A percentile compares a stretch with the other conserved stretches of the same genome.
These are phyloP conservation scores for Novumbra hubbsi DNA, from an alignment of 2,797 vertebrate genomes.

Conservation along the genomic window DNA sequence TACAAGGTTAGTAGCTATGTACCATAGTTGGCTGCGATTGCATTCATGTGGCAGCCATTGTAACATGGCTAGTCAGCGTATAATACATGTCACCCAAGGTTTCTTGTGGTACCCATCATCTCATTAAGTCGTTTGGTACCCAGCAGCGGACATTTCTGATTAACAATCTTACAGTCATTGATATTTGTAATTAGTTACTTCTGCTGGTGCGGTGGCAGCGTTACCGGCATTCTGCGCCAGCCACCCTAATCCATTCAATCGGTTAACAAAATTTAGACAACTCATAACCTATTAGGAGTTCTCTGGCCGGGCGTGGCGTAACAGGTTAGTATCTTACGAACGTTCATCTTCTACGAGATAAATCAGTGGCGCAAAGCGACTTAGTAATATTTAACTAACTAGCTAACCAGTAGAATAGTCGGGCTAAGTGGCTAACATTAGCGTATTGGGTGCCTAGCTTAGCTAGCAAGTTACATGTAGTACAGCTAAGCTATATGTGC, in stretches of 20 bases:
- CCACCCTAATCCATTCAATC: background rate
- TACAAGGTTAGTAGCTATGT: background rate
- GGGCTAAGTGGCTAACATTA: too few species aligned
- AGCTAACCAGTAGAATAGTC: too few species aligned
- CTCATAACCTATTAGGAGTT: background rate
- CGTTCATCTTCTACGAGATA: too few species aligned
- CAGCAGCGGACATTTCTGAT: background rate
- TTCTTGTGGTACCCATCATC: background rate
- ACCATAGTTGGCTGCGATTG: background rate
- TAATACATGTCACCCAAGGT: background rate
- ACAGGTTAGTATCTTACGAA: background rate
- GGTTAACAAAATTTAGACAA: background rate
- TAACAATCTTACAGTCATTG: too few species aligned
- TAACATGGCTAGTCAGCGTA: background rate
- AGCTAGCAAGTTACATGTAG: slow-evolving; percentile 20
- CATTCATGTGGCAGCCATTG: background rate
- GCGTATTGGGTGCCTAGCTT: background rate
- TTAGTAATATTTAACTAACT: too few species aligned
- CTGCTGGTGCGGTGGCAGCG: too few species aligned
- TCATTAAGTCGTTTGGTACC: background rate
- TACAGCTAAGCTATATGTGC: slow-evolving; percentile 40
- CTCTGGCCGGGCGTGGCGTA: background rate
- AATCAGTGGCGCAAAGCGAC: too few species aligned
- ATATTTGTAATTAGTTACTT: too few species aligned
- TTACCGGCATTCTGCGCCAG: background rate